Evolutionary conservation across 2,888 invertebrate genomes (phyloP).

Genomic region (Zaprionus bogoriensis): DNA sequence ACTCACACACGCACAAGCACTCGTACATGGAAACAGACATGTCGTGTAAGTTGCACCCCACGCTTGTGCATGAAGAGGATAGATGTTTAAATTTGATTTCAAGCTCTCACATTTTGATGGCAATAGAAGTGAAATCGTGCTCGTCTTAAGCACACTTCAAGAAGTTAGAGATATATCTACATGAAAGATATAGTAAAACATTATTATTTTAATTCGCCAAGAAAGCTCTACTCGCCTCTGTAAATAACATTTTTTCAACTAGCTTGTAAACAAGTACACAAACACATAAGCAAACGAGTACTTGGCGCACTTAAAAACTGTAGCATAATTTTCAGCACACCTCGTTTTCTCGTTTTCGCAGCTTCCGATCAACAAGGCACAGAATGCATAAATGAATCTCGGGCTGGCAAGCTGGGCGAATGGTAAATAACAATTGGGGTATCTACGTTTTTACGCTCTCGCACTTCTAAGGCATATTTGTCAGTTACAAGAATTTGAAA

Average conservation of each 20-base stretch:
- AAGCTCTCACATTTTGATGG: conserved; percentile 72
- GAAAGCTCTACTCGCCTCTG: background rate
- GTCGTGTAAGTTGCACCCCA: background rate
- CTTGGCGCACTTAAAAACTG: background rate
- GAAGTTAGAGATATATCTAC: background rate
- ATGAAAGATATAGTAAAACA: background rate
- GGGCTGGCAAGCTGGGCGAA: too few relatives aligned
- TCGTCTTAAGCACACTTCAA: conserved; percentile 37
- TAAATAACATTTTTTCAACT: background rate
- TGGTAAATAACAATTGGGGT: too few relatives aligned
- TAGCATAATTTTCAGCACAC: conserved; percentile 17
- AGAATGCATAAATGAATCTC: too few relatives aligned
- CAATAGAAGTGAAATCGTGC: conserved; percentile 77
- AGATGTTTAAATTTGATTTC: conserved; percentile 76
- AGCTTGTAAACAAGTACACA: background rate
- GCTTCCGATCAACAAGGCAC: conserved; percentile 2
- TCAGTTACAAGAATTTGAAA: too few relatives aligned
- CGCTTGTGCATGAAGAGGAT: conserved; percentile 10
- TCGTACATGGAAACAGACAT: background rate
- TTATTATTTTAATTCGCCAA: too few relatives aligned
- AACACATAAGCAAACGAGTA: too few relatives aligned
- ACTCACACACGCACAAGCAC: conserved; percentile 13
- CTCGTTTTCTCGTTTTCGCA: conserved; percentile 2
- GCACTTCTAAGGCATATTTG: too few relatives aligned
- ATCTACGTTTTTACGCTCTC: too few relatives aligned